A percentile compares a stretch with the other conserved stretches of the same genome.
Evolutionary conservation across 2,797 vertebrate species (phyloP).

Genomic region (Discoglossus pictus): DNA sequence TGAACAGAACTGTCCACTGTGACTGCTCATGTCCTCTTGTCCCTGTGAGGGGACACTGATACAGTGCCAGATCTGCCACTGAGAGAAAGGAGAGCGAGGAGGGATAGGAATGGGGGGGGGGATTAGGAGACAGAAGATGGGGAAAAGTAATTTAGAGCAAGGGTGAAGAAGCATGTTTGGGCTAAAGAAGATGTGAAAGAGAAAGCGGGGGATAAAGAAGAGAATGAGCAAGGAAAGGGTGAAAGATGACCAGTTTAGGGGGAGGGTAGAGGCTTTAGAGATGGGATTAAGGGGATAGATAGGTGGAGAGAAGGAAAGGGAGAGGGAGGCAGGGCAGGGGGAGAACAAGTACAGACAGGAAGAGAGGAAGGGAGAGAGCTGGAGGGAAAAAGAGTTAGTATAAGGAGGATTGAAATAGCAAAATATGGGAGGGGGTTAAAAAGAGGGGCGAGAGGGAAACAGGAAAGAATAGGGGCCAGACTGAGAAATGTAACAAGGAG

Average conservation of each 20-base stretch:
- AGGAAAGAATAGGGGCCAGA: too few relatives aligned
- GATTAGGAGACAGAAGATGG: constrained; percentile 7
- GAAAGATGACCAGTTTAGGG: too few relatives aligned
- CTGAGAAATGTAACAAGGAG: too few relatives aligned
- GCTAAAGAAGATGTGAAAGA: background rate
- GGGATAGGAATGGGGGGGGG: background rate
- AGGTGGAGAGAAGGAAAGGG: constrained; percentile 24
- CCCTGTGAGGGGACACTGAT: constrained; percentile 35
- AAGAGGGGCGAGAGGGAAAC: too few relatives aligned
- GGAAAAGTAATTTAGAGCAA: too few relatives aligned
- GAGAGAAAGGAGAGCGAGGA: constrained; percentile 3
- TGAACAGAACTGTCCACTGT: constrained; percentile 18
- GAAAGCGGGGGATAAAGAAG: background rate
- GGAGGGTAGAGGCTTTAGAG: too few relatives aligned
- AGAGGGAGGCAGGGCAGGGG: constrained; percentile 4
- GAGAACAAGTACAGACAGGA: background rate
- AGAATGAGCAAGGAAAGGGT: constrained; percentile 1
- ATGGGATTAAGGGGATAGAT: too few relatives aligned
- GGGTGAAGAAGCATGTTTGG: too few relatives aligned
- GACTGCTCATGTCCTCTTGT: constrained; percentile 10
- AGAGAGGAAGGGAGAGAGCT: constrained; percentile 3
- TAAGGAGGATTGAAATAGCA: too few relatives aligned
- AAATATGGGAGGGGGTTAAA: too few relatives aligned
- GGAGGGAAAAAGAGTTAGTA: constrained; percentile 11
- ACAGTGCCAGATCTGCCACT: constrained; percentile 27